Evolutionary conservation across 2,797 vertebrate genomes (phyloP), one percentile per base, ranked within the genome.

Genomic region (Brachymystax lenok): DNA sequence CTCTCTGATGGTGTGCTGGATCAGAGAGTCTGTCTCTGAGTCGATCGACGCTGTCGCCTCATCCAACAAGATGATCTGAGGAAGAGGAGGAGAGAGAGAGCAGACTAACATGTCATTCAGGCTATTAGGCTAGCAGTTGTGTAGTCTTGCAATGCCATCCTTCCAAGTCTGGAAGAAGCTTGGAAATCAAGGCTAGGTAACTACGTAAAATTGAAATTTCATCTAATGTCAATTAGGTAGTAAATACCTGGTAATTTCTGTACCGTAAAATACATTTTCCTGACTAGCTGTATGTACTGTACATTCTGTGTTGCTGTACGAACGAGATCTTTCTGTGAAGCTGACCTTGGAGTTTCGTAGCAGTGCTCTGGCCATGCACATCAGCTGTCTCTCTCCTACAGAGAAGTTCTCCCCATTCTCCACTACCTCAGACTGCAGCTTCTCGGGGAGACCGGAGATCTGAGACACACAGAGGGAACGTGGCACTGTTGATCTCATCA

Each of bases 361-460:
- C 16, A 95, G 88, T 0, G 94, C 94, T 91, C 94, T 88, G 56
- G 95, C 95, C 95, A 96, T 93, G 76, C 95, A 97, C 24, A 96
- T 89, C 35, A 96, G 91, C 84, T 96, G 95, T 71, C 91, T 89
- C 84, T 96, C 92, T 74, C 93, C 96, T 0, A 96, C 94, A 8
- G 96, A 97, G 89, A 96, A 96, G 87, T 97, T 96, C 77, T 96
- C 94, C 76, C 95, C 95, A 21, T 96, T 96, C 87, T 95, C 95
- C 80, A 82, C 71, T 16, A 97, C 93, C n/a, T 74, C 71, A 8
- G 94, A 88, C 61, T 93, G 74, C 12, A 95, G 91, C 78, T 92
- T 92, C 83, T 80, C 84, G 4, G 95, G 94, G 52, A 96, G 88
- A 70, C 82, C 92, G 70, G 89, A 89, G 82, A 96, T 92, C 95